Percentiles rank a stretch among this genome's conserved stretches.
These are phyloP conservation scores for Tenthredo livida DNA, from an alignment of 2,888 invertebrate genomes.

Conservation along the genomic window DNA sequence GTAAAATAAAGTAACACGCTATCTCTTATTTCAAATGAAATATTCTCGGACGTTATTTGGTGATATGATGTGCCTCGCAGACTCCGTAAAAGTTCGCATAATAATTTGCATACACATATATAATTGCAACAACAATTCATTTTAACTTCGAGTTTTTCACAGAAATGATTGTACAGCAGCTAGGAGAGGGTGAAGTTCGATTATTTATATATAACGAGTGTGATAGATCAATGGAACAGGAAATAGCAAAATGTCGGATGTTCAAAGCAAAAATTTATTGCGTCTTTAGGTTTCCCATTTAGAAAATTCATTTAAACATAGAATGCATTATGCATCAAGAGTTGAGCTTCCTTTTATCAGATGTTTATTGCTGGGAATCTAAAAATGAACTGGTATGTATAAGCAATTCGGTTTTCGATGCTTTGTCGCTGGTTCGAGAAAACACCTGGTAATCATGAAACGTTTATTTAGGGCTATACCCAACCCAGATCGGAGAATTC, in stretches of 20 bases:
- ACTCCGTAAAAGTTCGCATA: background rate
- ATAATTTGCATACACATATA: background rate
- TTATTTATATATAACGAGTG: background rate
- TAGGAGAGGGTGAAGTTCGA: background rate
- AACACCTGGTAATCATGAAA: conserved; percentile 29
- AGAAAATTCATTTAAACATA: conserved; percentile 22
- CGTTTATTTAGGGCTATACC: conserved; percentile 19
- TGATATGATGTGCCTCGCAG: background rate
- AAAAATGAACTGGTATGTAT: background rate
- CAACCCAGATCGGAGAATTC: background rate
- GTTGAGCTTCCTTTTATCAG: background rate
- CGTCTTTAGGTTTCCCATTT: background rate
- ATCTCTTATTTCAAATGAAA: conserved; percentile 7
- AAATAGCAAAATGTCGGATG: background rate
- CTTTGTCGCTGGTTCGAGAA: conserved; percentile 5
- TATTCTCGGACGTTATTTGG: background rate
- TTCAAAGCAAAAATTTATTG: conserved; percentile 5
- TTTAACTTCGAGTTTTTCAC: background rate
- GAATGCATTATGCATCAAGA: conserved; percentile 1
- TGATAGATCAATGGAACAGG: background rate
- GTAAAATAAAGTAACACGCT: background rate
- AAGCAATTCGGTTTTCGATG: background rate
- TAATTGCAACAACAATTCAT: conserved; percentile 4
- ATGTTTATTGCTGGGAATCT: background rate
- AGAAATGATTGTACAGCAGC: too few relatives aligned